These are phyloP conservation scores for Phocides pigmalion DNA, from an alignment of 1,140 invertebrate species.

Conservation along the genomic window DNA sequence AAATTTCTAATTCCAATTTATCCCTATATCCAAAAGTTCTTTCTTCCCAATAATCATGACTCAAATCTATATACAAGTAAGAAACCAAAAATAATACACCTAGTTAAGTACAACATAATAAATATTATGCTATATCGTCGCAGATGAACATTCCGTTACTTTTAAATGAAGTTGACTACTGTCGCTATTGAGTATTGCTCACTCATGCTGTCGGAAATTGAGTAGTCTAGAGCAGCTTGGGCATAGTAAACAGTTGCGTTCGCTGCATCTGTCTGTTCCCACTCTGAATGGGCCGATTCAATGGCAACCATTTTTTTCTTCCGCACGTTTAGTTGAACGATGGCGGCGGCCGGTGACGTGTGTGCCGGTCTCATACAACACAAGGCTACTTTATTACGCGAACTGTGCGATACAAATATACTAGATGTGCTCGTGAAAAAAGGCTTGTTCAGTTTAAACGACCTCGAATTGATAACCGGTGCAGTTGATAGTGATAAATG, in stretches of 20 bases:
- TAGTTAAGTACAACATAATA: too few species aligned
- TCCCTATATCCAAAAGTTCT: too few species aligned
- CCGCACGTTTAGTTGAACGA: slow-evolving; percentile 66
- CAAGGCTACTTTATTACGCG: slow-evolving; percentile 73
- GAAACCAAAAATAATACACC: too few species aligned
- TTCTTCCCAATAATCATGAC: too few species aligned
- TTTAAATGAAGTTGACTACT: not conserved
- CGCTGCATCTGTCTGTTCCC: slow-evolving; percentile 73
- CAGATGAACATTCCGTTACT: slow-evolving; percentile 4
- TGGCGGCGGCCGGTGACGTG: slow-evolving; percentile 70
- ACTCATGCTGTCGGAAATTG: not conserved
- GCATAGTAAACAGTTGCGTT: slow-evolving; percentile 33
- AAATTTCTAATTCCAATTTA: too few species aligned
- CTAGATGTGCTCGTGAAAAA: slow-evolving; percentile 80
- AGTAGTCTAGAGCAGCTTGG: not conserved
- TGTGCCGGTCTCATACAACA: slow-evolving; percentile 77
- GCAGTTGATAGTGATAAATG: slow-evolving; percentile 78
- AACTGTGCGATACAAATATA: slow-evolving; percentile 78
- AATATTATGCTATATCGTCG: too few species aligned
- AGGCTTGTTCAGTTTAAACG: slow-evolving; percentile 72
- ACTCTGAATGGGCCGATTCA: slow-evolving; percentile 68
- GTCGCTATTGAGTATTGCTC: not conserved
- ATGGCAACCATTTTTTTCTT: slow-evolving; percentile 60
- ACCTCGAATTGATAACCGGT: slow-evolving; percentile 77
- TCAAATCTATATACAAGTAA: too few species aligned